phyloP scores from a whole-genome alignment of 2,797 vertebrate genomes.

The Nyctalus aviator region DNA sequence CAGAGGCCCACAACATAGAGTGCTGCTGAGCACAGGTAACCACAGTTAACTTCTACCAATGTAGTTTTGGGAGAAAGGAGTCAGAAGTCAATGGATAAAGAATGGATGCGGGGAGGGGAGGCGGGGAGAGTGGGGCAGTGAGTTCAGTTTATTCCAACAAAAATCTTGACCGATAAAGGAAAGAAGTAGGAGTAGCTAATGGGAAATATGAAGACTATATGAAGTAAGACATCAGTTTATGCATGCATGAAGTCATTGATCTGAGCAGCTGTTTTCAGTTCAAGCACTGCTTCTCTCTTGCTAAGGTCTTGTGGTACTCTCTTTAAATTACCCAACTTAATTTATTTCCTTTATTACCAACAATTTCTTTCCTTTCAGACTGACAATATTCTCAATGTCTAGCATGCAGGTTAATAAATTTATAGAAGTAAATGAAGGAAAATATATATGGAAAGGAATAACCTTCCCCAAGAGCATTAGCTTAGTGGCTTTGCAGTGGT shows the following conservation, averaged over 20 bases:
- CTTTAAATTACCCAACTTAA: conserved; percentile 11
- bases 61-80: neutral
- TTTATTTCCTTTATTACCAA: neutral
- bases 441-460: neutral
- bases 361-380: conserved; percentile 1
- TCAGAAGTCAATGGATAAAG: neutral
- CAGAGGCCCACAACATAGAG: neutral
- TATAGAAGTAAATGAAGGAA: conserved; percentile 8
- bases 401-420: neutral
- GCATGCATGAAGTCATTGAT: neutral
- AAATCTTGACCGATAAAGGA: neutral
- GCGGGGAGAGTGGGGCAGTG: neutral
- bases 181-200: neutral
- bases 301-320: neutral
- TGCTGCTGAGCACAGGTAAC: neutral
- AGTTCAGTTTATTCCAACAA: neutral
- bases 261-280: neutral
- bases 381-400: neutral
- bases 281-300: neutral
- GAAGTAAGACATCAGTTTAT: neutral
- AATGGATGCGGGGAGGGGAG: neutral
- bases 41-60: neutral
- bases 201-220: neutral
- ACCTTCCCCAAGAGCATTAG: neutral
- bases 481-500: neutral